A percentile compares a stretch with the other conserved stretches of the same genome.
These are phyloP conservation scores for Xyliphius kryptos DNA, from an alignment of 2,113 vertebrate genomes.

Conservation along the genomic window DNA sequence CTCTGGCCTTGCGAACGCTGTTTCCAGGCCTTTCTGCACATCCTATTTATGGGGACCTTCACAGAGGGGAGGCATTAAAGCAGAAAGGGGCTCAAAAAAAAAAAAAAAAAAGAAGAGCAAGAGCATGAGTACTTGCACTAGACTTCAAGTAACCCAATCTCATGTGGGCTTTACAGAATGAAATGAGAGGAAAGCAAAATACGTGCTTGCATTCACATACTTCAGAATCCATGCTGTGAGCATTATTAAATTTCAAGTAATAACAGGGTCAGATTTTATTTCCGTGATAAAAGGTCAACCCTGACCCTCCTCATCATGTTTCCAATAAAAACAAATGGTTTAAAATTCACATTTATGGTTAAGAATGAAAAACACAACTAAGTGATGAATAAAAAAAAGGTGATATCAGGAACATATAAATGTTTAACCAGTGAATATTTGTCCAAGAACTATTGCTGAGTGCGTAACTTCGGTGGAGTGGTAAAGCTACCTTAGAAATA, in stretches of 20 bases:
- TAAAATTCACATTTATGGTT: background rate
- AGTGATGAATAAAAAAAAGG: background rate
- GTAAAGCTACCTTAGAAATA: constrained; percentile 40
- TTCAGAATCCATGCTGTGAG: constrained; percentile 37
- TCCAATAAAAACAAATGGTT: constrained; percentile 11
- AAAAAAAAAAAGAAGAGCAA: constrained; percentile 9
- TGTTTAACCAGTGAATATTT: too few species aligned
- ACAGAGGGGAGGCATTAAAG: constrained; percentile 29
- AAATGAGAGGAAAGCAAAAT: constrained; percentile 27
- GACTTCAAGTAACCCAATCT: constrained; percentile 37
- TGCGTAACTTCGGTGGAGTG: constrained; percentile 21
- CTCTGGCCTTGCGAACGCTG: constrained; percentile 15
- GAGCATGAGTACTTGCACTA: constrained; percentile 9
- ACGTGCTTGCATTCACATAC: constrained; percentile 12
- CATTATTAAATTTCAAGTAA: constrained; percentile 48
- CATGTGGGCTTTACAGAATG: constrained; percentile 20
- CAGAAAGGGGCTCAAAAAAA: constrained; percentile 12
- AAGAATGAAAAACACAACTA: background rate
- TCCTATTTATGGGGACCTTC: constrained; percentile 30
- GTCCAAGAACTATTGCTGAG: too few species aligned
- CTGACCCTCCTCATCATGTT: constrained; percentile 19
- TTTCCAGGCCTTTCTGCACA: constrained; percentile 24
- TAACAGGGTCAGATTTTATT: constrained; percentile 32
- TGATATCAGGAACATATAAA: background rate
- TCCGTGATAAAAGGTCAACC: constrained; percentile 30